phyloP scores from a whole-genome alignment of 2,797 vertebrate species.

The Eulemur rubriventer region DNA sequence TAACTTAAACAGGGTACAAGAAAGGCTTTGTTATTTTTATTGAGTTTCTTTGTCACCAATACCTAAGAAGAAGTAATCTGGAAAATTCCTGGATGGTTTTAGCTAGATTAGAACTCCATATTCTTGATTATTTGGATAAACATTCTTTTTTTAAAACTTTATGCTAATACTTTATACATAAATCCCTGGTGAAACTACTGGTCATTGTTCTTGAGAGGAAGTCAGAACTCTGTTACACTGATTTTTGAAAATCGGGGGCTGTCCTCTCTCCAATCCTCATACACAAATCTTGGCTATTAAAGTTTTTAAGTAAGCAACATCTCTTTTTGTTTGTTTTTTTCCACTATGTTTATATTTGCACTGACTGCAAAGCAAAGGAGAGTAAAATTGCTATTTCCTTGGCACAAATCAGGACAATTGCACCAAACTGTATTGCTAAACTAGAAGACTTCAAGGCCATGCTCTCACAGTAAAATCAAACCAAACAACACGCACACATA shows the following conservation, averaged over 20 bases:
- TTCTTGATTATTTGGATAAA: background rate
- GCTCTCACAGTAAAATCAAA: background rate
- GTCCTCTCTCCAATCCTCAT: rapidly evolving
- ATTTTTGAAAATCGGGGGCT: background rate
- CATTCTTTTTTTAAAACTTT: background rate
- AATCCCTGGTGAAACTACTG: background rate
- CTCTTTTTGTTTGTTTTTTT: background rate
- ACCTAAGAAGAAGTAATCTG: background rate
- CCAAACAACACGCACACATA: too few species aligned
- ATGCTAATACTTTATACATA: background rate
- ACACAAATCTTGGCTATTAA: background rate
- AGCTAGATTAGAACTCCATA: background rate
- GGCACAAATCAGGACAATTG: background rate
- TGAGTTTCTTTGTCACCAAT: background rate
- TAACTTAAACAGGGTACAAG: background rate
- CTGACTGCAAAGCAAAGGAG: background rate
- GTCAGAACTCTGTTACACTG: background rate
- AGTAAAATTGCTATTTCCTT: background rate
- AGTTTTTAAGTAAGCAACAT: background rate
- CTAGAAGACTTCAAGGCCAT: background rate
- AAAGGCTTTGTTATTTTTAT: background rate
- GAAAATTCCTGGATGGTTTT: background rate
- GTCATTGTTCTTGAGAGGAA: background rate
- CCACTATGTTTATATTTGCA: background rate
- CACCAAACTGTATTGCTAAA: background rate